phyloP scores from a whole-genome alignment of 1,140 invertebrate genomes.

The Rhyacophila brunnea region DNA sequence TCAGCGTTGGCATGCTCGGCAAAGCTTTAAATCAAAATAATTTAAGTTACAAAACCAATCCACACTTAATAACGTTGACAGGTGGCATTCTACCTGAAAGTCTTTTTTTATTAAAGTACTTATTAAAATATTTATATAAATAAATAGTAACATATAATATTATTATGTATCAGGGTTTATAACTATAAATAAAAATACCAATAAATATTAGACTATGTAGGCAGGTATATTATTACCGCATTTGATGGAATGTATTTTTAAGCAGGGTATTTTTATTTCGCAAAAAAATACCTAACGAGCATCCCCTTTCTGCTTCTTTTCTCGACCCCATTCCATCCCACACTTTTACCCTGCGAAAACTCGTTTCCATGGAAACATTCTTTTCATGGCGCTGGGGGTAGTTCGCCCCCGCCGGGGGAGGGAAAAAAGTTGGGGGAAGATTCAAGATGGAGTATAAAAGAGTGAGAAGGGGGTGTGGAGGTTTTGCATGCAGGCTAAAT shows the following conservation, averaged over 20 bases:
- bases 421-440: not conserved
- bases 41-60: too few relatives aligned
- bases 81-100: too few relatives aligned
- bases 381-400: slow-evolving; percentile 20
- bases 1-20: too few relatives aligned
- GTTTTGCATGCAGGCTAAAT: not conserved
- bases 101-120: too few relatives aligned
- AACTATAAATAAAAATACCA: too few relatives aligned
- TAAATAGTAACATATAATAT: too few relatives aligned
- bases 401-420: not conserved
- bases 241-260: not conserved
- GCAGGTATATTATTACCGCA: too few relatives aligned
- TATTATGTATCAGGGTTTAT: too few relatives aligned
- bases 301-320: slow-evolving; percentile 1
- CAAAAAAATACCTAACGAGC: slow-evolving; percentile 30
- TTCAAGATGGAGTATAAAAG: slow-evolving; percentile 8
- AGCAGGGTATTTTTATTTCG: slow-evolving; percentile 26
- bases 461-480: not conserved
- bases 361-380: slow-evolving; percentile 34
- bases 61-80: too few relatives aligned
- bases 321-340: not conserved
- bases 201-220: too few relatives aligned
- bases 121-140: too few relatives aligned
- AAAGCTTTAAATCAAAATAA: too few relatives aligned
- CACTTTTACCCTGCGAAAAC: not conserved